Evolutionary conservation across 2,113 vertebrate species (phyloP), one percentile per base, ranked within the genome.

Genomic region (Urocynchramus pylzowi): DNA sequence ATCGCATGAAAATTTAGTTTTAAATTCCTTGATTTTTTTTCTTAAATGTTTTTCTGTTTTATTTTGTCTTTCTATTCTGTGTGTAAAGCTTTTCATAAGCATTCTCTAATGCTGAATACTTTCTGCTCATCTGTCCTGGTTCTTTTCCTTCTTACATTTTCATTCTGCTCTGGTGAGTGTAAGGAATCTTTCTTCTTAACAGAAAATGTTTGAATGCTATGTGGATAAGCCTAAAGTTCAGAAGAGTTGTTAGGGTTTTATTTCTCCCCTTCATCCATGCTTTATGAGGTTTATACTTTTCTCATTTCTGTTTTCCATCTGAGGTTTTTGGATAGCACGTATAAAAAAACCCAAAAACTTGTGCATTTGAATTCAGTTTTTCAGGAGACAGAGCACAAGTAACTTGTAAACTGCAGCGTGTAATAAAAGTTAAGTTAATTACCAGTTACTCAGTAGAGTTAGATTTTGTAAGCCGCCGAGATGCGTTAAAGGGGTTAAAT

Each of bases 71-170:
- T 93, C 69, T 93, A 49, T 84, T 97, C 59, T 96, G 77, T 93
- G 74, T 95, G 86, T 93, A 96, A 96, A 96, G 87, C 85, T 97
- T 97, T 97, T 96, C 92, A 95, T 97, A 95, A 93, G 93, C 93
- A 94, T 94, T 97, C 64, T 97, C 41, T 97, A 97, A 93, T 80
- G 95, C 85, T 97, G 97, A 96, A 90, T 98, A 93, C 89, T 98
- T 97, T 98, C 95, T 97, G 69, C 94, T 97, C 93, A 96, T 97
- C 95, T 97, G 2, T 95, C 95, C 79, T 96, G 95, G 90, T 97
- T 97, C 82, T 97, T 97, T 97, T 96, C 70, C 94, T 94, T 96
- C 86, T 97, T 96, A 95, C 94, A 94, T 96, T 98, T 96, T 97
- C 94, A 95, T 96, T 96, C 96, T 96, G 73, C 88, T 96, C 89